A percentile compares a stretch with the other conserved stretches of the same genome.
Conservation (phyloP, 2,113 vertebrate species). For the Apteryx owenii region DNA sequence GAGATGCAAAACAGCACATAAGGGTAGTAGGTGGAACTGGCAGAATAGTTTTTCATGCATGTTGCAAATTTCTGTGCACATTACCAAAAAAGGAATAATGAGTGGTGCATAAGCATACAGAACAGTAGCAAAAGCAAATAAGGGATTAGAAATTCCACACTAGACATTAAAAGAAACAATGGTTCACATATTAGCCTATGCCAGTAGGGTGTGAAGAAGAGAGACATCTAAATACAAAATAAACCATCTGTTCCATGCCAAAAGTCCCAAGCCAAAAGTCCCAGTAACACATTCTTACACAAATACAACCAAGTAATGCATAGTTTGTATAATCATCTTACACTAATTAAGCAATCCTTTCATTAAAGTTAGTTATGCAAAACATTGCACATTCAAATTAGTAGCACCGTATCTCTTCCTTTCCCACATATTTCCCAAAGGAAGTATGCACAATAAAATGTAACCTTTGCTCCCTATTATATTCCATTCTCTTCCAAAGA, state of each 20-base stretch:
- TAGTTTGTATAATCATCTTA: constrained; percentile 14
- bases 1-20: constrained; percentile 73
- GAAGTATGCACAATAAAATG: neutral
- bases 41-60: constrained; percentile 75
- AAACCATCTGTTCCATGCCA: neutral
- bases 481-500: neutral
- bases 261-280: neutral
- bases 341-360: constrained; percentile 41
- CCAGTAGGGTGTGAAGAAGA: constrained; percentile 9
- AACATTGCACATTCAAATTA: constrained; percentile 43
- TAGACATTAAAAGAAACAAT: constrained; percentile 51
- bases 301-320: constrained; percentile 8
- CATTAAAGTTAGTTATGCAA: constrained; percentile 50
- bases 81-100: constrained; percentile 71
- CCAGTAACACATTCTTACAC: constrained; percentile 21
- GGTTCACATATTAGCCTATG: constrained; percentile 42
- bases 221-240: constrained; percentile 26
- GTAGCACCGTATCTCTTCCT: neutral
- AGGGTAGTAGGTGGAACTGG: constrained; percentile 43
- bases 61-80: constrained; percentile 74
- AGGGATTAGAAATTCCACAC: constrained; percentile 50
- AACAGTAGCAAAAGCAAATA: constrained; percentile 73
- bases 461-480: neutral
- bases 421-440: constrained; percentile 53
- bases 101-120: constrained; percentile 64